A percentile compares a stretch with the other conserved stretches of the same genome.
Conservation (phyloP, 1,140 invertebrate genomes). For the Drosophila santomea region DNA sequence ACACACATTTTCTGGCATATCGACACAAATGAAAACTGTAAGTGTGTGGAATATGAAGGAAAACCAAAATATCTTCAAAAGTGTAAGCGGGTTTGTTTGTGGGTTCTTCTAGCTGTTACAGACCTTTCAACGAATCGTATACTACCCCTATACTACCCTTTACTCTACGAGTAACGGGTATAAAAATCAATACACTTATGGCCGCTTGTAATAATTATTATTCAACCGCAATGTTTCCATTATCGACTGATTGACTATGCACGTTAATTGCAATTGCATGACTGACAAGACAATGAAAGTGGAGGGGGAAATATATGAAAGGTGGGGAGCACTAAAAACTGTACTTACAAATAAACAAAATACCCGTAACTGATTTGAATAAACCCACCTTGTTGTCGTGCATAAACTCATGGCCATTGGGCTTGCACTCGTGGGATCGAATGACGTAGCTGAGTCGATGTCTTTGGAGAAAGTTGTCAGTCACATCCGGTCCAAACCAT, state of each 20-base stretch:
- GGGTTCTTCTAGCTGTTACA: too few relatives aligned
- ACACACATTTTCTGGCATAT: too few relatives aligned
- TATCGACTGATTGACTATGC: conserved; percentile 21
- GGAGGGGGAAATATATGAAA: neutral
- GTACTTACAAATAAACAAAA: neutral
- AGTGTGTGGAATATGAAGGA: too few relatives aligned
- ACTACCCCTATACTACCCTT: too few relatives aligned
- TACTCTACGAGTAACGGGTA: too few relatives aligned
- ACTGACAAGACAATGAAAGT: conserved; percentile 12
- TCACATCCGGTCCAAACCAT: conserved; percentile 96
- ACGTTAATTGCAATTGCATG: conserved; percentile 31
- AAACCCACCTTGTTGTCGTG: conserved; percentile 91
- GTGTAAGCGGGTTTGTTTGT: too few relatives aligned
- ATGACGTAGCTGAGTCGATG: conserved; percentile 92
- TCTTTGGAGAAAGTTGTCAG: conserved; percentile 90
- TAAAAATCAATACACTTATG: conserved; percentile 13
- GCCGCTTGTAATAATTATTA: conserved; percentile 2
- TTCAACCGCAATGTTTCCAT: conserved; percentile 14
- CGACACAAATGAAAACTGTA: too few relatives aligned
- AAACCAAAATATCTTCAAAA: too few relatives aligned
- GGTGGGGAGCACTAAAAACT: neutral
- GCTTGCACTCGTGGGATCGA: conserved; percentile 96
- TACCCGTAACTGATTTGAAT: neutral
- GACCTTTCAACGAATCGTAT: too few relatives aligned
- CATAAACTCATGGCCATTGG: conserved; percentile 94